Base-by-base conservation (phyloP, 2,888 invertebrate species). In the Apamea sordens region DNA sequence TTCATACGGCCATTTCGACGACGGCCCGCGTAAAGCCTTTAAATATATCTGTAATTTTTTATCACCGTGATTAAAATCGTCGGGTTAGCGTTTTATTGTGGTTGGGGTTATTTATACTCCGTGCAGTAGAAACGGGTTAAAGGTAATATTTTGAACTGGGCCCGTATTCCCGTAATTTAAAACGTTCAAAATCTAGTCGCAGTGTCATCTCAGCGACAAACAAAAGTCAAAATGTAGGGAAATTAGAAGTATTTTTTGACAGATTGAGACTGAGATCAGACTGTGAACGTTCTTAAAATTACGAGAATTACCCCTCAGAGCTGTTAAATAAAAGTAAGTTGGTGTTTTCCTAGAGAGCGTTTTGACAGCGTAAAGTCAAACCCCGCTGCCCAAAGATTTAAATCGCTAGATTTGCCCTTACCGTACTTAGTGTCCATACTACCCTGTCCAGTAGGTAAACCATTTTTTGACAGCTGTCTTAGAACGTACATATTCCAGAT, bases 51-150 rank as follows among this genome's bases (percentile, higher is more conserved):
- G 90, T 91, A 89, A 79, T 71, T 82, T 90, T 90, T 92, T 92
- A 92, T 91, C 88, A 89, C 88, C 78, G 79, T 91, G 90, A 93
- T 93, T 93, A 93, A 93, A 93, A 89, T 89, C 86, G 90, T 86
- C 79, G 89, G 90, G 90, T 90, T 89, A 91, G 88, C 91, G 80
- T 94, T 93, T 94, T 93, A 92, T 92, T 92, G 91, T 90, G 83
- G 84, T 74, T 71, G 81, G 80, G 85, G 82, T 81, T 87, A 89
- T 91, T 88, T 89, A 83, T 83, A 85, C 83, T 86, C 88, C 75
- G 71, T 82, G 82, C 86, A 76, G 78, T 65, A 80, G 82, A 81
- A 85, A 91, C 83, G 89, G 91, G 91, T 92, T 92, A 90, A 53
- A 47, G 47, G 47, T 47, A 47, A 80, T 87, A 7, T 86, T 59